Base-by-base conservation (phyloP, 2,113 vertebrate species). In the Istiophorus platypterus region DNA sequence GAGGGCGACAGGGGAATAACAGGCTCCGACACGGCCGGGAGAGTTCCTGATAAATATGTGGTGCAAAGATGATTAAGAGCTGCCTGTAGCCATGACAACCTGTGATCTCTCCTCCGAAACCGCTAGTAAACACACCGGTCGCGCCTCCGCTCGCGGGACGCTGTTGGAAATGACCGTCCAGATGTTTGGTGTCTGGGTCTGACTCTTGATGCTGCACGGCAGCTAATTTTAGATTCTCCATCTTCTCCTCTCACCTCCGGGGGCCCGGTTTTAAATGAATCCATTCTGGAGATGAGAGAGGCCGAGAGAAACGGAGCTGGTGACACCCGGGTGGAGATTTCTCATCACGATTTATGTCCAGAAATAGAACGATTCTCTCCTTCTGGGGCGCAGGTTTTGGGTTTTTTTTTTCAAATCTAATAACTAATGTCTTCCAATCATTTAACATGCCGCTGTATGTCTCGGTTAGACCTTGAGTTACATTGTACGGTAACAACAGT, bases 201-300 rank as follows among this genome's bases (percentile, higher is more conserved):
- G 34, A 66, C 24, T 22, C 57, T 18, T 14, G 59, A 45, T n/a
- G 69, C 57, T n/a, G 69, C 57, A 31, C 29, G 1, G 15, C 37
- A 2, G 68, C 34, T 66, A 22, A 13, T 74, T 57, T 73, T 29
- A 52, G 51, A 62, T 57, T 73, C 64, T 74, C 17, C 20, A 10
- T 18, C n/a, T 9, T 14, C 65, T 34, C 7, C 29, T 63, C 12
- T 31, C 58, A 61, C 27, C 54, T 82, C 20, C 20, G 10, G 24
- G 77, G 51, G 66, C 37, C 51, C 18, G 20, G 61, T 72, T 85
- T 9, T 67, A 51, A 72, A 78, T 52, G 4, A 62, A 52, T 66
- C 76, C 22, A 65, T 62, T 69, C 37, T 82, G 29, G 73, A 54
- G 24, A 74, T 52, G 37, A 82, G 47, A 68, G 22, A 68, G 47